A percentile compares a stretch with the other conserved stretches of the same genome.
These are phyloP conservation scores for Amblyraja radiata DNA, from an alignment of 2,797 vertebrate genomes.

Conservation along the genomic window DNA sequence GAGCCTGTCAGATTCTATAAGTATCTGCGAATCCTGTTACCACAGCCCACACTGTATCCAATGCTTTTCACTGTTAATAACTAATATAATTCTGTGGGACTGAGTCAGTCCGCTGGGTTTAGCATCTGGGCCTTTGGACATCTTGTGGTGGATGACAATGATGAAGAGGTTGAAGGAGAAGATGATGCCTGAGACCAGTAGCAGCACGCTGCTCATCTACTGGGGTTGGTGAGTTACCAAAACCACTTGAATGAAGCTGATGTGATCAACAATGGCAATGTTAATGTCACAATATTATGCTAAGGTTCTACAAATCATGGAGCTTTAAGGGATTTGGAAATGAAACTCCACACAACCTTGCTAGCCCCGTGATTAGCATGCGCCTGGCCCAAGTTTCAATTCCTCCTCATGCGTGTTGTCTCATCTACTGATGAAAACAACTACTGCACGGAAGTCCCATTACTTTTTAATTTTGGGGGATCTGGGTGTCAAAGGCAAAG, in stretches of 20 bases:
- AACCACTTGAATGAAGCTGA: not conserved
- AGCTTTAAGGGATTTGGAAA: not conserved
- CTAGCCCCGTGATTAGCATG: not conserved
- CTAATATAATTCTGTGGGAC: not conserved
- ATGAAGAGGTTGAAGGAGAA: not conserved
- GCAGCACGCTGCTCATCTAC: not conserved
- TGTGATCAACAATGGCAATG: not conserved
- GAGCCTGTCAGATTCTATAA: too few relatives aligned
- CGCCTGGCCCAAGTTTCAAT: not conserved
- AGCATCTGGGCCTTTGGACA: not conserved
- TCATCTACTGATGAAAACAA: too few relatives aligned
- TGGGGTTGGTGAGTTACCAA: not conserved
- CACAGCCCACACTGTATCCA: too few relatives aligned
- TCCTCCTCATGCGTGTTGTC: not conserved
- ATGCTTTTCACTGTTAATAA: not conserved
- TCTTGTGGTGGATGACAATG: not conserved
- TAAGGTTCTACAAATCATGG: too few relatives aligned
- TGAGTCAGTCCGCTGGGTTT: not conserved
- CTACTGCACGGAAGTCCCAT: too few relatives aligned
- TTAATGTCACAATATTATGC: not conserved
- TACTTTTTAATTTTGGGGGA: too few relatives aligned
- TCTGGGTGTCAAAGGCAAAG: too few relatives aligned
- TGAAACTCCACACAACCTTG: not conserved
- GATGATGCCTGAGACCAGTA: not conserved
- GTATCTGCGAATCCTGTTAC: too few relatives aligned